These are phyloP conservation scores for Tamias sibiricus DNA, from an alignment of 2,113 vertebrate species.

Conservation along the genomic window DNA sequence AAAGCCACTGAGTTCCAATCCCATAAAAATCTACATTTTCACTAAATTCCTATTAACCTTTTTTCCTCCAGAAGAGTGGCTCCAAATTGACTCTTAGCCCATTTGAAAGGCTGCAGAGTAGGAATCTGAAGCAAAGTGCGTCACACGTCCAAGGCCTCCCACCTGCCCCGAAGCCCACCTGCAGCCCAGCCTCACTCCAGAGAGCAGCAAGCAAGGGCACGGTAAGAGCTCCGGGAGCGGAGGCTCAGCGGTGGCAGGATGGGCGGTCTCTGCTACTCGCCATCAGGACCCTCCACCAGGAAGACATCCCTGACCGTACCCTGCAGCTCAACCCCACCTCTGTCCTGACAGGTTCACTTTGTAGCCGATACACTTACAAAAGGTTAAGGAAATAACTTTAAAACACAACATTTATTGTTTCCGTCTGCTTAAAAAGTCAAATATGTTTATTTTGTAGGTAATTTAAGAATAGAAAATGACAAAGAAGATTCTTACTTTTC, in stretches of 20 bases:
- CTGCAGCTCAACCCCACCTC: no score
- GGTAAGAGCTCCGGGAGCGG: not conserved
- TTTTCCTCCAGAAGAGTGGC: not conserved
- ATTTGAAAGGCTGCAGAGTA: not conserved
- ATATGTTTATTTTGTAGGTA: not conserved
- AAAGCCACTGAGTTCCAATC: not conserved
- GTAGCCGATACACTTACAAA: not conserved
- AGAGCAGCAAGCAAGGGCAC: rapidly evolving
- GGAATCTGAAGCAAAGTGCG: not conserved
- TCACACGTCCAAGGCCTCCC: not conserved
- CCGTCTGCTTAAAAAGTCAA: not conserved
- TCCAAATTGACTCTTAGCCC: constrained; percentile 20
- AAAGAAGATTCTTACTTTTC: not conserved
- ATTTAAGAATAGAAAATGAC: not conserved
- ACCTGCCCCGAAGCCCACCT: rapidly evolving
- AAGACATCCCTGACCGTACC: no score
- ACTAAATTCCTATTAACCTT: constrained; percentile 32
- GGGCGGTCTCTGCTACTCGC: not conserved
- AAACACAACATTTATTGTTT: not conserved
- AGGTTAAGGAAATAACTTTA: not conserved
- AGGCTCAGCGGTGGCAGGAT: rapidly evolving
- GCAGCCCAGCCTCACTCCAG: rapidly evolving
- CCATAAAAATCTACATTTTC: constrained; percentile 31
- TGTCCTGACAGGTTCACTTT: not conserved
- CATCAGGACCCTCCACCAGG: not conserved